Conservation (phyloP, 2,888 invertebrate species). For the Caenorhabditis panamensis region DNA sequence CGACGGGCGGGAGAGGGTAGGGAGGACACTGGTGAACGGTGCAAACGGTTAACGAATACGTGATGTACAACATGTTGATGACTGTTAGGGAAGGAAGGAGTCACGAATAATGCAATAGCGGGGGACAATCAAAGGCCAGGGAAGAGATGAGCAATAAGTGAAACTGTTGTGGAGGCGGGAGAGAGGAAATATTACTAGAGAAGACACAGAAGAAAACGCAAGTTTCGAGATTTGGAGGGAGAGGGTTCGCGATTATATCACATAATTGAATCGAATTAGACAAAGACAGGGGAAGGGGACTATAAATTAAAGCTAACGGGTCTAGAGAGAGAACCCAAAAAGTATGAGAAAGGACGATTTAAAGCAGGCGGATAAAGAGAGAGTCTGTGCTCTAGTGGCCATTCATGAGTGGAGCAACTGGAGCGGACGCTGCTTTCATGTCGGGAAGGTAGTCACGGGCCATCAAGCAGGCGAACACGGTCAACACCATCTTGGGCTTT, state of each 20-base stretch:
- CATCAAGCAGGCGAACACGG: constrained; percentile 99
- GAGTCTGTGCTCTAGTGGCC: constrained; percentile 26
- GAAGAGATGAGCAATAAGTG: constrained; percentile 40
- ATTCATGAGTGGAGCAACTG: constrained; percentile 52
- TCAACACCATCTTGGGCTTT: constrained; percentile 99
- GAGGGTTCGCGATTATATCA: constrained; percentile 47
- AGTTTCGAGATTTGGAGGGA: constrained; percentile 31
- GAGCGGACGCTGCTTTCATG: constrained; percentile 85
- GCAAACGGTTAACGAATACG: constrained; percentile 27
- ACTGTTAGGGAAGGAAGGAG: not conserved
- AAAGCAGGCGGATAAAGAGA: constrained; percentile 17
- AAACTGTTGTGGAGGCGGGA: constrained; percentile 26
- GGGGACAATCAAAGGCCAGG: constrained; percentile 2
- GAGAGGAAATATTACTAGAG: not conserved
- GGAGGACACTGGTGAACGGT: constrained; percentile 10
- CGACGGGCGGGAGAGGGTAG: not conserved
- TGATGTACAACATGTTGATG: constrained; percentile 30
- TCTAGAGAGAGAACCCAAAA: constrained; percentile 1
- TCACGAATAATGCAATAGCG: constrained; percentile 23
- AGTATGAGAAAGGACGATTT: constrained; percentile 10
- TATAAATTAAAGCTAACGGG: constrained; percentile 41
- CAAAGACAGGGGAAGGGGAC: not conserved
- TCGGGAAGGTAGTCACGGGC: constrained; percentile 94
- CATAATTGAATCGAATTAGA: constrained; percentile 29
- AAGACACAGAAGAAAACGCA: not conserved